Evolutionary conservation across 1,140 invertebrate species (phyloP).

Genomic region (Aricia agestis): DNA sequence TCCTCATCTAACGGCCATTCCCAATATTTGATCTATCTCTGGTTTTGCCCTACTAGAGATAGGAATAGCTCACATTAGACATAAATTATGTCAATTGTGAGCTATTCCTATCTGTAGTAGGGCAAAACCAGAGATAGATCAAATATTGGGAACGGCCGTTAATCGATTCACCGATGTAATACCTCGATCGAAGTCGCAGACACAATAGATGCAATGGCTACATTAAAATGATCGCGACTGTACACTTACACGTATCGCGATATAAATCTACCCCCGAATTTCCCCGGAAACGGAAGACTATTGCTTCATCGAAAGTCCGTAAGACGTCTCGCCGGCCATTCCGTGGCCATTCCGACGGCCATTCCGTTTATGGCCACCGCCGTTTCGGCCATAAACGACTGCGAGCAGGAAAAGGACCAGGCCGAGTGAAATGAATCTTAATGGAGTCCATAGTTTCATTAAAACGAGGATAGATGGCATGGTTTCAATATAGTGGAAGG

Average conservation of each 20-base stretch:
- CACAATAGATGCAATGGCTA: no score
- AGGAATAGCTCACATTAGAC: no score
- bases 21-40: no score
- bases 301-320: slow-evolving; percentile 44
- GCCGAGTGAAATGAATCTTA: slow-evolving; percentile 47
- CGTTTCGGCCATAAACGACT: slow-evolving; percentile 39
- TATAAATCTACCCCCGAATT: background rate
- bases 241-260: background rate
- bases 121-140: no score
- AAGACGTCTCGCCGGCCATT: slow-evolving; percentile 48
- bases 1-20: no score
- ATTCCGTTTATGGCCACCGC: slow-evolving; percentile 49
- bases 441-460: slow-evolving; percentile 47
- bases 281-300: background rate
- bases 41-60: no score
- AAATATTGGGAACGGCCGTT: no score
- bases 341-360: slow-evolving; percentile 42
- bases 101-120: no score
- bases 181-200: no score
- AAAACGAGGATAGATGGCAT: slow-evolving; percentile 32
- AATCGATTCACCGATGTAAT: no score
- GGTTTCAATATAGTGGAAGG: slow-evolving; percentile 30
- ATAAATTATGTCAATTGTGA: no score
- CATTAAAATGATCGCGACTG: background rate
- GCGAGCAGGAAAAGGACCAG: slow-evolving; percentile 42